Conservation (phyloP, 2,797 vertebrate genomes). For the Podarcis lilfordi region DNA sequence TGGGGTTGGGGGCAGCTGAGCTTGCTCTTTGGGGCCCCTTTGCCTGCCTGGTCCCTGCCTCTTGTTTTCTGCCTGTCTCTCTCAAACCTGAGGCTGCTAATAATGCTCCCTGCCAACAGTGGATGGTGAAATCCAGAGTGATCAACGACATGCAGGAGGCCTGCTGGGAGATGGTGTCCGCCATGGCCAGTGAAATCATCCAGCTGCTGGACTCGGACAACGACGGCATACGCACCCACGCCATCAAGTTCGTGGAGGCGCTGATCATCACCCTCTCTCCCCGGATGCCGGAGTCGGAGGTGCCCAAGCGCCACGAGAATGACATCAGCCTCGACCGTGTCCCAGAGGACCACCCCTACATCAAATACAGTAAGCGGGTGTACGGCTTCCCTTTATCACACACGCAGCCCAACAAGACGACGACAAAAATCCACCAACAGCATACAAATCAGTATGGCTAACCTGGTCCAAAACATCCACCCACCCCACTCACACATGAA, state of each 20-base stretch:
- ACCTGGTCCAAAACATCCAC: no score
- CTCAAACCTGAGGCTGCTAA: background rate
- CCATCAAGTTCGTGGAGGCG: slow-evolving; percentile 95
- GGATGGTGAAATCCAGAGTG: slow-evolving; percentile 88
- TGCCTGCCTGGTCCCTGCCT: no score
- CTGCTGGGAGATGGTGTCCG: slow-evolving; percentile 93
- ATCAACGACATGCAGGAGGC: slow-evolving; percentile 91
- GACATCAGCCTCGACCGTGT: slow-evolving; percentile 94
- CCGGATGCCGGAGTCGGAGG: slow-evolving; percentile 86
- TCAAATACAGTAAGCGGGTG: slow-evolving; percentile 84
- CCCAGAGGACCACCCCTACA: slow-evolving; percentile 89
- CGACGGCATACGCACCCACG: slow-evolving; percentile 93
- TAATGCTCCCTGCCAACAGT: slow-evolving; percentile 72
- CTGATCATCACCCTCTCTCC: slow-evolving; percentile 92
- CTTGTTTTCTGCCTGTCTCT: background rate
- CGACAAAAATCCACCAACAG: no score
- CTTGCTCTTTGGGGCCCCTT: background rate
- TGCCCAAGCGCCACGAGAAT: slow-evolving; percentile 89
- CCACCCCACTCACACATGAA: no score
- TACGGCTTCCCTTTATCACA: no score
- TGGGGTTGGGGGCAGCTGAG: background rate
- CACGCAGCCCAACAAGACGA: no score
- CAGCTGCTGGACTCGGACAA: slow-evolving; percentile 92
- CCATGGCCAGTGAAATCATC: slow-evolving; percentile 92
- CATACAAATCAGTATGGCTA: no score